Base-by-base conservation (phyloP, 2,888 invertebrate species). In the Epirrhoe tristata region DNA sequence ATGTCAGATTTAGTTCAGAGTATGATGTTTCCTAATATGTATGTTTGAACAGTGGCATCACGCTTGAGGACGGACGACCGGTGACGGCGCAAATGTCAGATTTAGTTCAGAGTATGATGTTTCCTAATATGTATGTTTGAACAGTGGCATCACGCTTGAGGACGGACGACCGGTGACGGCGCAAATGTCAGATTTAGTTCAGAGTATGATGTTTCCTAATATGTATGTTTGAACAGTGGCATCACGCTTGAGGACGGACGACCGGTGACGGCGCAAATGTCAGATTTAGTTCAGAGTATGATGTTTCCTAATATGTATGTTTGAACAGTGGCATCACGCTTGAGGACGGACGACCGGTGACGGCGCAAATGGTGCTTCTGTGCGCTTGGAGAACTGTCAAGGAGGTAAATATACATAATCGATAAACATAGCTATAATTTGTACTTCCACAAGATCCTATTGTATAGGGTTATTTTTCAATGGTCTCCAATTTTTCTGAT, bases 301-400 rank as follows among this genome's bases (percentile, higher is more conserved):
- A 24, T 24, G 24, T 24, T 39, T 3, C 8, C 1, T 0, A 39
- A 39, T 10, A 10, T 43, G 12, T 43, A 12, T 39, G 39, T 39
- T 43, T 43, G 12, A 43, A 0, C 67, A 84, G 91, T 0, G 86
- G 83, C 50, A 82, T 87, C 14, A 71, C 73, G 12, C 67, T 88
- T 39, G 79, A 78, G 5, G 87, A 87, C 63, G 90, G 89, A 0
- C 73, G 83, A 0, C 84, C 80, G 16, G 90, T 90, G 24, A 96
- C 96, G 0, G 95, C 98, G 0, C 98, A 98, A 87, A 96, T 97
- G 95, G 95, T 99, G n/a, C 89, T 98, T 16, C 94, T 99, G 0
- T 98, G 98, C 81, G 97, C 98, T 0, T 99, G 99, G 99, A 94
- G 99, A 68, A 96, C 98, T 5, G 96, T 98, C 56, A 99, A 98